Evolutionary conservation across 2,113 vertebrate species (phyloP).

Genomic region (Tachycineta bicolor): DNA sequence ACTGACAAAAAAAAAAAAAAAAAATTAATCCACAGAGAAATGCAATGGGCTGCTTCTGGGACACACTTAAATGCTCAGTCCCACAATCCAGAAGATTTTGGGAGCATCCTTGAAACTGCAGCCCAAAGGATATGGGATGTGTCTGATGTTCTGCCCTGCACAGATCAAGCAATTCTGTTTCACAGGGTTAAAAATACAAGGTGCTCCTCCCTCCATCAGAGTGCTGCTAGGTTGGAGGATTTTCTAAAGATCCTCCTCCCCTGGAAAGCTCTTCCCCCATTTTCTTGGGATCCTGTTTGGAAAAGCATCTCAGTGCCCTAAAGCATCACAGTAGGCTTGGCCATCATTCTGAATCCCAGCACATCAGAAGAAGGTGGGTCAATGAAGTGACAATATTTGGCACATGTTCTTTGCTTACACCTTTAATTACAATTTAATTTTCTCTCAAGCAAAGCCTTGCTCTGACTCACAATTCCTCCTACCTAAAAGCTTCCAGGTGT

Average conservation of each 20-base stretch:
- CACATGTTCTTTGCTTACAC: background rate
- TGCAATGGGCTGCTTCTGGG: background rate
- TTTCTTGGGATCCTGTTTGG: background rate
- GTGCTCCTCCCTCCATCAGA: background rate
- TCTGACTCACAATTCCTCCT: background rate
- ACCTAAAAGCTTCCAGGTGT: background rate
- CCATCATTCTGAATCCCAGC: background rate
- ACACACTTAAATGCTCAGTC: background rate
- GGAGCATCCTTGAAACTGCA: background rate
- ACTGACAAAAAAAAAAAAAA: background rate
- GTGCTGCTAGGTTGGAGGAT: background rate
- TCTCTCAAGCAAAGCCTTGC: background rate
- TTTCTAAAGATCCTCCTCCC: background rate
- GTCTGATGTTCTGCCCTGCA: background rate
- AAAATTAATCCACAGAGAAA: background rate
- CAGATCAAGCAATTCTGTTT: background rate
- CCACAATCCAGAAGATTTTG: background rate
- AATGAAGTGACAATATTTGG: background rate
- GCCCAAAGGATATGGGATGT: background rate
- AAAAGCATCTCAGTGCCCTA: background rate
- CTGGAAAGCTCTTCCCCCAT: background rate
- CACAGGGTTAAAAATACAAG: background rate
- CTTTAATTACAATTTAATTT: slow-evolving; percentile 17
- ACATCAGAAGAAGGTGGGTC: background rate
- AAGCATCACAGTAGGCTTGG: background rate